Base-by-base conservation (phyloP, 2,113 vertebrate genomes). In the Eubucco bourcierii region DNA sequence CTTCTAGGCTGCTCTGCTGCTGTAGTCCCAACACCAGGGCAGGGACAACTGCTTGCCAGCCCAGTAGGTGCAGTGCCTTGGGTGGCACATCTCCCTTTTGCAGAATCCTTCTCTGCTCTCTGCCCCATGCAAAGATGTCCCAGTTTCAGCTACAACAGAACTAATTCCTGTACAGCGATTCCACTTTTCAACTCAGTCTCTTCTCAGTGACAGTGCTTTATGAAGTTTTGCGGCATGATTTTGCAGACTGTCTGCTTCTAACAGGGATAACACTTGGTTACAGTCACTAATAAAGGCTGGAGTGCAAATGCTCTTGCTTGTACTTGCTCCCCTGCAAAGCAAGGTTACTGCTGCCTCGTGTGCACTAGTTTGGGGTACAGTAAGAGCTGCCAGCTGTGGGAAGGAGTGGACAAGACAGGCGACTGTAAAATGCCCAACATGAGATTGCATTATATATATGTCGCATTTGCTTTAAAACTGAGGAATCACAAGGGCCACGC, bases 41-140 rank as follows among this genome's bases (percentile, higher is more conserved):
- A 17, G 15, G 39, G 28, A 59, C 10, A 52, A 12, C 27, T 25
- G 71, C 37, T 9, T 29, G 20, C 34, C 34, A 58, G 29, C 15
- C 21, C 41, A 6, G 15, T 7, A 56, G 8, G 11, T 52, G 47
- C 3, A 0, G 39, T 1, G 1, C 5, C 31, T 53, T 16, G 16
- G 13, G 14, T 8, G 13, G 18, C 41, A 47, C 23, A 58, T 25
- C 14, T 34, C 9, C 12, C 34, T 8, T 4, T 4, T 12, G 15
- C 7, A 37, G 23, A 64, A 64, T 33, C 31, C 21, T 14, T 7
- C 58, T n/a, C 44, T 25, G 9, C 16, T 25, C 24, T 50, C 33
- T 50, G 21, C 2, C 0, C 34, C 15, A 5, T 1, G 5, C 34
- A 17, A 31, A 41, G 24, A 27, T 39, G 33, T 37, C 34, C 61